Evolutionary conservation across 2,888 invertebrate genomes (phyloP).

Genomic region (Cheilosia vulpina): DNA sequence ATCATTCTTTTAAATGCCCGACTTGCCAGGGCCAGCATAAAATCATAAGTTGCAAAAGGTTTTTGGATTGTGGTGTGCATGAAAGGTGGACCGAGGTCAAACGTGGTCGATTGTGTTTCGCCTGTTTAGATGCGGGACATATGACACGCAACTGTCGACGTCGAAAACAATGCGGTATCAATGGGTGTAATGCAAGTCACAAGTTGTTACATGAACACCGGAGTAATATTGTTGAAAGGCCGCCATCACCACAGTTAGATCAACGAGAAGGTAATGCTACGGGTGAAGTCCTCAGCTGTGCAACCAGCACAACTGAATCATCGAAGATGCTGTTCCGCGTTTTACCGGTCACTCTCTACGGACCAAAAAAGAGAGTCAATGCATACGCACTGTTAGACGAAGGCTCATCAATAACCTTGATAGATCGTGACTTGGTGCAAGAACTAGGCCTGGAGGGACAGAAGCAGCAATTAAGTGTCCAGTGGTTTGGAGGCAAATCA

Average conservation of each 20-base stretch:
- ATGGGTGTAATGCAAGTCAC: conserved; percentile 12
- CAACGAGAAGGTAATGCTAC: neutral
- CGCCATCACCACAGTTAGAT: neutral
- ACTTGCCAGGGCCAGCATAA: neutral
- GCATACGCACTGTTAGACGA: conserved; percentile 38
- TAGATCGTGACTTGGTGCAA: conserved; percentile 26
- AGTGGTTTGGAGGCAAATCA: conserved; percentile 45
- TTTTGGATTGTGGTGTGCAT: neutral
- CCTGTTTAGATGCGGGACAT: neutral
- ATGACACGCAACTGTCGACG: neutral
- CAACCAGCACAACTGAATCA: neutral
- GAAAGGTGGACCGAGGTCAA: conserved; percentile 15
- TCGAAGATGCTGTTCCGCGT: conserved; percentile 33
- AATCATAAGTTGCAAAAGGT: neutral
- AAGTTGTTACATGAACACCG: conserved; percentile 24
- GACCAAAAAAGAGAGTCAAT: conserved; percentile 12
- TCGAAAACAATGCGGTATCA: neutral
- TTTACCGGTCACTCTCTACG: conserved; percentile 48
- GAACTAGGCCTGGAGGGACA: conserved; percentile 49
- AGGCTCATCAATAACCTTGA: conserved; percentile 56
- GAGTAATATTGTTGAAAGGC: neutral
- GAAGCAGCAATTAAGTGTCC: conserved; percentile 34
- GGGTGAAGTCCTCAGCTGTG: conserved; percentile 30
- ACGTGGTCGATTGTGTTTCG: neutral
- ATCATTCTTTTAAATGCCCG: neutral